Conservation (phyloP, 2,888 invertebrate genomes). For the Caenorhabditis zanzibari region DNA sequence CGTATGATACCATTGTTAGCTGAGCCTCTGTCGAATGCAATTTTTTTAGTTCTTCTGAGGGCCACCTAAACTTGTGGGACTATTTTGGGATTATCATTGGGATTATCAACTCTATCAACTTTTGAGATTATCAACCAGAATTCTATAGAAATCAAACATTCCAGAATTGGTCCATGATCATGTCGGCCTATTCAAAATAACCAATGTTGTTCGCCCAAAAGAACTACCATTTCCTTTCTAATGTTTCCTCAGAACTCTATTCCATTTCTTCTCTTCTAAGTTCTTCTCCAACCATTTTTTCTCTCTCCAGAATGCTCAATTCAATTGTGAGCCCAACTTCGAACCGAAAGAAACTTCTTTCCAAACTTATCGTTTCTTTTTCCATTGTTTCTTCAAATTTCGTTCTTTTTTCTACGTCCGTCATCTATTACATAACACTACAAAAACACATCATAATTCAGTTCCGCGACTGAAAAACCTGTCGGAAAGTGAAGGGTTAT, state of each 20-base stretch:
- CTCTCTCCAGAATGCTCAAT: constrained; percentile 8
- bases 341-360: constrained; percentile 20
- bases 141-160: too few species aligned
- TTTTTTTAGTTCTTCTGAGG: too few species aligned
- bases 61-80: too few species aligned
- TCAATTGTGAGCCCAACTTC: constrained; percentile 38
- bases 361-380: background rate
- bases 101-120: too few species aligned
- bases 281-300: background rate
- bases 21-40: too few species aligned
- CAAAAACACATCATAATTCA: constrained; percentile 36
- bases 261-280: constrained; percentile 3
- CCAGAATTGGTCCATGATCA: background rate
- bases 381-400: constrained; percentile 15
- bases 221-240: background rate
- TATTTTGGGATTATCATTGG: too few species aligned
- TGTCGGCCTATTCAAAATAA: too few species aligned
- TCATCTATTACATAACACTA: constrained; percentile 7
- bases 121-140: too few species aligned
- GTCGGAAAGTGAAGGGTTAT: constrained; percentile 9
- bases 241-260: background rate
- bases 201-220: background rate
- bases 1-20: too few species aligned
- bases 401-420: constrained; percentile 14
- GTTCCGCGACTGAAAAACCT: constrained; percentile 56